Evolutionary conservation across 2,888 invertebrate species (phyloP), one percentile per base, ranked within the genome.

Genomic region (Cyrtodaria siliqua): DNA sequence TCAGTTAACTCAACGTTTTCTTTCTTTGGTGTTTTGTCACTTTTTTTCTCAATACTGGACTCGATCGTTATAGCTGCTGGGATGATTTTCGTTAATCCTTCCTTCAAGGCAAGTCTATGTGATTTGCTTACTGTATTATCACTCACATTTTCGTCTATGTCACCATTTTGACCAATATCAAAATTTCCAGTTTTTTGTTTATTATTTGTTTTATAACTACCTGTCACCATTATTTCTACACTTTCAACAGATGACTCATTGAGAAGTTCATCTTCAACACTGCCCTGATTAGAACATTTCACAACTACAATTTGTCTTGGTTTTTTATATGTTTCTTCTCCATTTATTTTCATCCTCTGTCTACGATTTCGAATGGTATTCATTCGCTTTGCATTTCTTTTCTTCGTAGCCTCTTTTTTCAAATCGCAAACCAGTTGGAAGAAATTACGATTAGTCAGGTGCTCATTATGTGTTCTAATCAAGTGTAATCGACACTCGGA

Each of bases 401-500:
- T 76, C 38, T 70, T 75, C 16, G 83, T 79, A 0, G 83, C 88
- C 50, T 87, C 87, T n/a, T 85, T 85, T 59, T 84, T 86, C 20
- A 90, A 74, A 73, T 90, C 89, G 1, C 82, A 80, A 33, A 89
- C 85, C 57, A 76, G 82, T 26, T 69, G 59, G 26, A 78, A 66
- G 0, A 79, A 47, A 40, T 63, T 53, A 16, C 9, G 18, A 24
- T n/a, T 49, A 27, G 1, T 70, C 8, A 62, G 69, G n/a, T 77
- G 79, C 2, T 82, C 78, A 9, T 60, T 59, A 75, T 91, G 91
- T 4, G 76, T 74, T n/a, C 87, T 69, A n/a, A 70, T 62, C 3
- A 90, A 57, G 69, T 91, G 91, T 1, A 86, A 85, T 33, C 79
- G 86, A 67, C 86, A 86, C 55, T 91, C 88, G 0, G 91, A 91